Conservation (phyloP, 2,797 vertebrate genomes). For the Poeciliopsis infans region DNA sequence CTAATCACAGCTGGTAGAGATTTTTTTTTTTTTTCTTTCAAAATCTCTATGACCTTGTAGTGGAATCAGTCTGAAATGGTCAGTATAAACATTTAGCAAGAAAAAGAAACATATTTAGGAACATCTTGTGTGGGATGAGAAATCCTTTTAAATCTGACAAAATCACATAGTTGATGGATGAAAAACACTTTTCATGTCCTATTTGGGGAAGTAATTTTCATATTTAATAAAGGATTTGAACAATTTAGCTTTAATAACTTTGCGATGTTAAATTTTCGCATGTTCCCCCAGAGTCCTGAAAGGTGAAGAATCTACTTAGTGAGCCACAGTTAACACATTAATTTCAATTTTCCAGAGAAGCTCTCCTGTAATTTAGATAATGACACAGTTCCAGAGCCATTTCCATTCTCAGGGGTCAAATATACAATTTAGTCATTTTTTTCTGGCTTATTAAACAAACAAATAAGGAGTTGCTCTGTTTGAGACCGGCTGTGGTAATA, state of each 20-base stretch:
- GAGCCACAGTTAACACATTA: background rate
- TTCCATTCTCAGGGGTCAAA: slow-evolving; percentile 7
- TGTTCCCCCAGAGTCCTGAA: background rate
- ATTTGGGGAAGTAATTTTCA: background rate
- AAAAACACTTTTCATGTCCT: background rate
- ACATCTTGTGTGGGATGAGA: background rate
- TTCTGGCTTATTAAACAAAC: slow-evolving; percentile 5
- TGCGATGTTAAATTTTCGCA: background rate
- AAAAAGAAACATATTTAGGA: background rate
- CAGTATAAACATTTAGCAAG: background rate
- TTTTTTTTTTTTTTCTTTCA: background rate
- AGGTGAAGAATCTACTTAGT: background rate
- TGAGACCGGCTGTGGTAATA: background rate
- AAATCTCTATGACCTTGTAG: background rate
- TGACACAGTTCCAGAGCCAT: slow-evolving; percentile 1
- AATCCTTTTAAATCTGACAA: background rate
- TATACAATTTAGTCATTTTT: slow-evolving; percentile 11
- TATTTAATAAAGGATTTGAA: background rate
- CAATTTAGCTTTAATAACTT: background rate
- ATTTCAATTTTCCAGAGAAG: background rate
- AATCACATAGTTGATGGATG: background rate
- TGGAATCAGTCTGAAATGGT: background rate
- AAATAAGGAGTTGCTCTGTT: background rate
- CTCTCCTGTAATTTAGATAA: slow-evolving; percentile 6
- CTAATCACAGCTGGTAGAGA: background rate